These are phyloP conservation scores for Geococcyx californianus DNA, from an alignment of 2,113 vertebrate species.

Conservation along the genomic window DNA sequence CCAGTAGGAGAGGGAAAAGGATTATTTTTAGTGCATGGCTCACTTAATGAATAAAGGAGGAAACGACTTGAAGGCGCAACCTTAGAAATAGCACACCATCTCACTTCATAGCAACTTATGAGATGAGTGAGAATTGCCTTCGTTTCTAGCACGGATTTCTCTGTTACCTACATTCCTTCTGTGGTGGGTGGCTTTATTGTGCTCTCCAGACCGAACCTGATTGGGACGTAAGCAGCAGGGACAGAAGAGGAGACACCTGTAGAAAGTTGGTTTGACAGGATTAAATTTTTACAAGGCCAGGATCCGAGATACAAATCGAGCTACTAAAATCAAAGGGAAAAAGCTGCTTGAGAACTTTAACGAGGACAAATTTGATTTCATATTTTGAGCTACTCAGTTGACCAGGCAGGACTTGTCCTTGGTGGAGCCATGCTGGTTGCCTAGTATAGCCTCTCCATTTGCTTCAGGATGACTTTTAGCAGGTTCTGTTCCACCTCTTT, in stretches of 20 bases:
- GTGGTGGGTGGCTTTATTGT: too few species aligned
- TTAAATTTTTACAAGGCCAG: background rate
- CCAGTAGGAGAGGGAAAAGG: background rate
- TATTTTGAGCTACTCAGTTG: background rate
- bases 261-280: background rate
- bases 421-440: too few species aligned
- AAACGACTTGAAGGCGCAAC: background rate
- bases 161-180: background rate
- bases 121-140: background rate
- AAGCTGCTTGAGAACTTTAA: background rate
- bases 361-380: background rate
- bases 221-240: background rate
- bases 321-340: background rate
- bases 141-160: background rate
- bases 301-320: background rate
- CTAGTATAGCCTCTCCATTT: too few species aligned
- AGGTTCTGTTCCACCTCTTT: background rate
- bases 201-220: background rate
- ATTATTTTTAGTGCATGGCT: background rate
- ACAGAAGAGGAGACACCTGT: background rate
- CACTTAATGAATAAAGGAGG: background rate
- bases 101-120: background rate
- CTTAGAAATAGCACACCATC: background rate
- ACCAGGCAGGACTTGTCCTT: too few species aligned
- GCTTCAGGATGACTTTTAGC: too few species aligned